phyloP scores from a whole-genome alignment of 2,113 vertebrate species.

The Bubo scandiacus region DNA sequence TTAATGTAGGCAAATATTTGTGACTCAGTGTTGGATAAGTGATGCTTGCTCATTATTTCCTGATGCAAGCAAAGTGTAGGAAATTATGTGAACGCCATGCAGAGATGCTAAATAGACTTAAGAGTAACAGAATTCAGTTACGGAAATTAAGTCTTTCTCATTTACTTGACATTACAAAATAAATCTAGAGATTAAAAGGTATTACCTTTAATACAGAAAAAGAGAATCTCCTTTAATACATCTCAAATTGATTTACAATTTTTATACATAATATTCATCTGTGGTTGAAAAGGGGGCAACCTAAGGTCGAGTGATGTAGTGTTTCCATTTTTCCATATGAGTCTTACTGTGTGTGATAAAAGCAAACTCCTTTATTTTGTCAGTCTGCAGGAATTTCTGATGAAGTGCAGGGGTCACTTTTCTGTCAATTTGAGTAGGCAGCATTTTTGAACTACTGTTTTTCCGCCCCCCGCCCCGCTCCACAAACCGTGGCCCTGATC shows the following conservation, averaged over 20 bases:
- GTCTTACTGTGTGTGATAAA: slow-evolving; percentile 78
- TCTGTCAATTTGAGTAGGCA: slow-evolving; percentile 82
- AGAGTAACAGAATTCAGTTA: slow-evolving; percentile 44
- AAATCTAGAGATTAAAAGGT: slow-evolving; percentile 64
- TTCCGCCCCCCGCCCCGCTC: neutral
- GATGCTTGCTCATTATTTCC: slow-evolving; percentile 67
- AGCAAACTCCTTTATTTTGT: slow-evolving; percentile 78
- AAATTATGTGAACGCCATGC: slow-evolving; percentile 1
- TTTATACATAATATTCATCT: slow-evolving; percentile 80
- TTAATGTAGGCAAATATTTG: slow-evolving; percentile 74
- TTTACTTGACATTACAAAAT: slow-evolving; percentile 59
- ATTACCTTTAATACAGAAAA: slow-evolving; percentile 63
- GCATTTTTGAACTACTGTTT: slow-evolving; percentile 78
- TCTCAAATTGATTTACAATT: slow-evolving; percentile 82
- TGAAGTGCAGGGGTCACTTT: slow-evolving; percentile 83
- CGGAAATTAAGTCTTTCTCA: slow-evolving; percentile 55
- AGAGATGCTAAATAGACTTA: slow-evolving; percentile 22
- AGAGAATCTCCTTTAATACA: slow-evolving; percentile 63
- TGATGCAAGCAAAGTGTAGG: neutral
- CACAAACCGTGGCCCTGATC: slow-evolving; percentile 74
- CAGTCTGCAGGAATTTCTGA: slow-evolving; percentile 87
- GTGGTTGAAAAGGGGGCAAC: slow-evolving; percentile 81
- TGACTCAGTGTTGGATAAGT: slow-evolving; percentile 63
- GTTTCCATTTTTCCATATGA: slow-evolving; percentile 87
- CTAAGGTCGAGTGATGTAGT: slow-evolving; percentile 90